Evolutionary conservation across 1,140 invertebrate genomes (phyloP).

Genomic region (Procambarus clarkii): DNA sequence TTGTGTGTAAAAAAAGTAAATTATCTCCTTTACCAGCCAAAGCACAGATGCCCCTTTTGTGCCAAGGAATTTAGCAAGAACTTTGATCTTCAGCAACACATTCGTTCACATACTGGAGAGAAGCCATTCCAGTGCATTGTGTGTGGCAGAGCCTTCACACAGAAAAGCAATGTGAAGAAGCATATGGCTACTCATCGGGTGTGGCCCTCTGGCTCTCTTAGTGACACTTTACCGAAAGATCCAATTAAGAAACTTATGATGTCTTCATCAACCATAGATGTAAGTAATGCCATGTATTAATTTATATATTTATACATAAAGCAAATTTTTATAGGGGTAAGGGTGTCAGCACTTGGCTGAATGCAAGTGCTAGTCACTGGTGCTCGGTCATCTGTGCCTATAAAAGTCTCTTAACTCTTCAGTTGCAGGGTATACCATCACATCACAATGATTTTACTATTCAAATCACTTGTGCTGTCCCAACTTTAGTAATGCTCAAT

Average conservation of each 20-base stretch:
- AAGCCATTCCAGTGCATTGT: constrained; percentile 79
- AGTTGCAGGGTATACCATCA: no score
- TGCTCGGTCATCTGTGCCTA: no score
- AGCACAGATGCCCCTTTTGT: constrained; percentile 72
- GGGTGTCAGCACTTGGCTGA: no score
- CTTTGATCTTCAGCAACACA: constrained; percentile 84
- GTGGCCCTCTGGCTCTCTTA: constrained; percentile 76
- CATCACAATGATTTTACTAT: no score
- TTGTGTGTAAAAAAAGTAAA: no score
- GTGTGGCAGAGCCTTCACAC: constrained; percentile 78
- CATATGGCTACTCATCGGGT: constrained; percentile 79
- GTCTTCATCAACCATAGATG: constrained; percentile 22
- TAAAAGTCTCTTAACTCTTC: no score
- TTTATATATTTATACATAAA: no score
- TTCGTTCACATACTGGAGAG: constrained; percentile 82
- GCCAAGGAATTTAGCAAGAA: constrained; percentile 78
- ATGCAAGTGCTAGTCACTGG: no score
- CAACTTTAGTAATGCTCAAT: no score
- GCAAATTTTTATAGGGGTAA: no score
- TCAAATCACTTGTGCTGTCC: no score
- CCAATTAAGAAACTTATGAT: constrained; percentile 67
- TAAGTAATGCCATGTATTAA: neutral
- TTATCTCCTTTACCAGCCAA: constrained; percentile 11
- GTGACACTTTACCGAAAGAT: constrained; percentile 76
- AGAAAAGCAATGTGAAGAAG: constrained; percentile 79